Base-by-base conservation (phyloP, 2,797 vertebrate genomes). In the Enteromius mattozi region DNA sequence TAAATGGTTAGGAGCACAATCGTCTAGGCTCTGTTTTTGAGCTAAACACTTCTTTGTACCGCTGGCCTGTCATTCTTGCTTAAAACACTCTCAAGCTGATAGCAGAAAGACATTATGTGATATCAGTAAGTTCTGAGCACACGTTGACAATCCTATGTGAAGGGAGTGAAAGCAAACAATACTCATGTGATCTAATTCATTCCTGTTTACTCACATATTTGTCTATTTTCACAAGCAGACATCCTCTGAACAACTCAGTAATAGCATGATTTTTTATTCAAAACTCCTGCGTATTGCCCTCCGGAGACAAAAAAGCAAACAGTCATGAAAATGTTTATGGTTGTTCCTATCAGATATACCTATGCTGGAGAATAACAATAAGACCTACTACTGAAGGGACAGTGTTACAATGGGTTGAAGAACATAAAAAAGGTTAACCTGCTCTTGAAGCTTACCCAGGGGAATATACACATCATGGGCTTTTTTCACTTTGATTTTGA, bases 331-430 rank as follows among this genome's bases (percentile, higher is more conserved):
- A 94, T 94, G 93, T 95, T 94, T 94, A 94, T 94, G 93, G 89
- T 91, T 90, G 86, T 92, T 63, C 88, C 90, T 92, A 75, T 59
- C 71, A 94, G 83, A 94, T 93, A 93, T 93, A 95, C 93, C 93
- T 94, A 91, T 87, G 91, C 93, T 89, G 92, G 82, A 93, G 94
- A 95, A 95, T 95, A 94, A 93, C 92, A 95, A 94, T 93, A 93
- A 92, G 88, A 87, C 86, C 81, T 91, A 88, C 83, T 92, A 88
- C 91, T 89, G 92, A 89, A 89, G 90, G 92, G 91, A 89, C 89
- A 77, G 81, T 76, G 81, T 82, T 85, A 78, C 69, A 87, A 70
- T 86, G 85, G 91, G 89, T 63, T 70, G 86, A 54, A 89, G 88
- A 74, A 56, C 87, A 79, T 89, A 87, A 88, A 89, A 91, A 90